Percentiles rank a stretch among this genome's conserved stretches.
phyloP scores from a whole-genome alignment of 2,797 vertebrate genomes.

The Euphonia xanthogaster region DNA sequence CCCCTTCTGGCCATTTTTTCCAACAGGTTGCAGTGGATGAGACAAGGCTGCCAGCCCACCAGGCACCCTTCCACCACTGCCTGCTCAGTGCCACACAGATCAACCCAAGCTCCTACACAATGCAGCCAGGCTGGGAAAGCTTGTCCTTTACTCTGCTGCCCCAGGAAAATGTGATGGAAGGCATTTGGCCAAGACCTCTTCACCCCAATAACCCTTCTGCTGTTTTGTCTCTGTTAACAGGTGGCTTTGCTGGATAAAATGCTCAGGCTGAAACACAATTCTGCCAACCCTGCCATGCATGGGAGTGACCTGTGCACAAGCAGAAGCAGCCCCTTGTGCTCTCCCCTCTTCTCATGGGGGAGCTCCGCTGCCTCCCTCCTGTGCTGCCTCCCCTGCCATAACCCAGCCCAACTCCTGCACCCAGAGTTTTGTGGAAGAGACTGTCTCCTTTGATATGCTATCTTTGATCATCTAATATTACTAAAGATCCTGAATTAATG shows the following conservation, averaged over 20 bases:
- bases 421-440: fast-evolving
- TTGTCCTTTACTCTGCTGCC: neutral
- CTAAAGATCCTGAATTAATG: neutral
- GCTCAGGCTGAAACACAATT: neutral
- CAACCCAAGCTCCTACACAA: fast-evolving
- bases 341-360: fast-evolving
- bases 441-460: conserved; percentile 3
- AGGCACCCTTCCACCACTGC: neutral
- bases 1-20: neutral
- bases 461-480: conserved; percentile 8
- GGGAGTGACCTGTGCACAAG: neutral
- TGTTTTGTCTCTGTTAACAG: neutral
- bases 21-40: neutral
- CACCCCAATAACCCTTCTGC: neutral
- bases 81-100: neutral
- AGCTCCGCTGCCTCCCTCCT: neutral
- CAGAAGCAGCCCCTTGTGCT: neutral
- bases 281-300: fast-evolving
- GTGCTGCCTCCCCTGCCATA: fast-evolving
- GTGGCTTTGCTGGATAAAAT: neutral
- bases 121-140: neutral
- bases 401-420: neutral
- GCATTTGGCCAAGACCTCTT: neutral
- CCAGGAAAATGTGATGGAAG: neutral
- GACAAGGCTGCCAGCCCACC: neutral